Conservation (phyloP, 2,888 invertebrate genomes). For the Atethmia centrago region DNA sequence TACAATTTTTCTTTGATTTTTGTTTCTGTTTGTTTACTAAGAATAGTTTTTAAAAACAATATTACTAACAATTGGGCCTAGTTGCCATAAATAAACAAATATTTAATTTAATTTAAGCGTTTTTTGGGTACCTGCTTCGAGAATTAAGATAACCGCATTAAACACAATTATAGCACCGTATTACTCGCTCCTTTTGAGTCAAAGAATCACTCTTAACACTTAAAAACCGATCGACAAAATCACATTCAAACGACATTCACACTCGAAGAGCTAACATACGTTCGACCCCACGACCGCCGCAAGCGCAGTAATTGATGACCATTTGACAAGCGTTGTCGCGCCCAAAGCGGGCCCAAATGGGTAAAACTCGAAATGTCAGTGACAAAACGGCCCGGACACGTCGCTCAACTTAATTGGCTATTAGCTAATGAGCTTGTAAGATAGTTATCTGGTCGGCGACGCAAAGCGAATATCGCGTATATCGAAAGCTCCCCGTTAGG, state of each 20-base stretch:
- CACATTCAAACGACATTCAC: conserved; percentile 66
- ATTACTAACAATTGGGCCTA: too few relatives aligned
- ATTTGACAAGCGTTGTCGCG: conserved; percentile 63
- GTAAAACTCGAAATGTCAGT: conserved; percentile 60
- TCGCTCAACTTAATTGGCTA: conserved; percentile 88
- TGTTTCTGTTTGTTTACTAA: too few relatives aligned
- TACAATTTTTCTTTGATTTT: too few relatives aligned
- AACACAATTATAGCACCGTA: background rate
- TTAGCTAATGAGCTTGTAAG: conserved; percentile 77
- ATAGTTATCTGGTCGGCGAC: conserved; percentile 80
- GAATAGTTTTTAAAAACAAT: too few relatives aligned
- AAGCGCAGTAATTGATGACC: conserved; percentile 64
- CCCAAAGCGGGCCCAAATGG: conserved; percentile 67
- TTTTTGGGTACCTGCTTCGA: background rate
- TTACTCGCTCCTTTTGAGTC: background rate
- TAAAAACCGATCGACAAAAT: conserved; percentile 30
- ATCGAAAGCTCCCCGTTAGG: conserved; percentile 76
- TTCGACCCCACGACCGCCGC: conserved; percentile 47
- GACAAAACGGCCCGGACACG: conserved; percentile 83
- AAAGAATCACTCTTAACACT: conserved; percentile 24
- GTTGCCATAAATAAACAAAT: too few relatives aligned
- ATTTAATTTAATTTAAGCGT: too few relatives aligned
- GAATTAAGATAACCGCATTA: background rate
- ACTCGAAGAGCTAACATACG: conserved; percentile 55
- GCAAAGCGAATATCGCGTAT: conserved; percentile 77